Evolutionary conservation across 2,113 vertebrate species (phyloP).

Genomic region (Leptocoma aspasia): DNA sequence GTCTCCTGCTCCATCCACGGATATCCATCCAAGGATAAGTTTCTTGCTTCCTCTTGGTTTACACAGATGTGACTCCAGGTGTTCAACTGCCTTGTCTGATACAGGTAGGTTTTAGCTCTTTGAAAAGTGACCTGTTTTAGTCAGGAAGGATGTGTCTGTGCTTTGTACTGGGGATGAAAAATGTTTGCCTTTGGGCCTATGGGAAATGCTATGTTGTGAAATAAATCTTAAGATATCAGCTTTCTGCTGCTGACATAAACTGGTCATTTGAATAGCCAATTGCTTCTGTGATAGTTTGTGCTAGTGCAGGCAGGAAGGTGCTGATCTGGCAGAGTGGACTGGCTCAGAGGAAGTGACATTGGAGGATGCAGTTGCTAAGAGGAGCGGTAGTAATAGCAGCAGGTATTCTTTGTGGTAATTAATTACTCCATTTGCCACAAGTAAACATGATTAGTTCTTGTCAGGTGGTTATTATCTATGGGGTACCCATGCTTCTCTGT

Average conservation of each 20-base stretch:
- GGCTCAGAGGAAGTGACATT: neutral
- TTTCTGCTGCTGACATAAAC: neutral
- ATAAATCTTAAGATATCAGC: neutral
- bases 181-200: neutral
- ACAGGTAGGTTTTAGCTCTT: constrained; percentile 45
- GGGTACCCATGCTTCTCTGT: neutral
- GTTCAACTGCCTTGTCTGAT: neutral
- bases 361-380: neutral
- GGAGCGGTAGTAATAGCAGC: neutral
- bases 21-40: too few relatives aligned
- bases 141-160: neutral
- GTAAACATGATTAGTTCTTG: neutral
- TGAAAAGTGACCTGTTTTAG: neutral
- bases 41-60: neutral
- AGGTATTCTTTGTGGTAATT: neutral
- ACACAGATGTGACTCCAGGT: neutral
- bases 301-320: neutral
- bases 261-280: neutral
- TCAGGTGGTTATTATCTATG: neutral
- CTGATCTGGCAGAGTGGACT: neutral
- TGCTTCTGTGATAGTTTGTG: neutral
- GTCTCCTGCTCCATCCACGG: neutral
- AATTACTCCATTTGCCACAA: neutral
- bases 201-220: neutral
- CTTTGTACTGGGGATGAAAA: neutral